Evolutionary conservation across 2,888 invertebrate genomes (phyloP).

Genomic region (Exephanes ischioxanthus): DNA sequence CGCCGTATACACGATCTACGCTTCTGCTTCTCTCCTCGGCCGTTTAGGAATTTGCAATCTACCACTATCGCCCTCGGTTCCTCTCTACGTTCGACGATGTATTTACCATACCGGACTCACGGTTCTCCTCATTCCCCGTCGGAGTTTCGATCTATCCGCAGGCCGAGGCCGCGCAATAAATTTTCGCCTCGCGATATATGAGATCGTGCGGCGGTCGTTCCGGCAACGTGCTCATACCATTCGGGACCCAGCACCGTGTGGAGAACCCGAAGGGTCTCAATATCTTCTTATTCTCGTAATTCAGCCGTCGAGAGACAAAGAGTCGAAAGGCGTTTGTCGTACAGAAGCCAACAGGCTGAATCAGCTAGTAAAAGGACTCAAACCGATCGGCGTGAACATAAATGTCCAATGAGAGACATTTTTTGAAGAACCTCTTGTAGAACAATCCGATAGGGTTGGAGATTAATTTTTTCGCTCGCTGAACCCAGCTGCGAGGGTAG

Average conservation of each 20-base stretch:
- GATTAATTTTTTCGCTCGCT: background rate
- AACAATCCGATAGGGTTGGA: background rate
- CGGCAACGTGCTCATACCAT: background rate
- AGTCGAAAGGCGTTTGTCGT: background rate
- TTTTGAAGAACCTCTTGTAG: background rate
- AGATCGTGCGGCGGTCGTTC: conserved; percentile 3
- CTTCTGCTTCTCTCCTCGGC: conserved; percentile 30
- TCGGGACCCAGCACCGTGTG: background rate
- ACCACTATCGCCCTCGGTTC: conserved; percentile 37
- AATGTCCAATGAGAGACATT: background rate
- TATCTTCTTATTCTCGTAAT: background rate
- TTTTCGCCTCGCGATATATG: conserved; percentile 16
- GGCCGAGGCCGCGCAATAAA: conserved; percentile 21
- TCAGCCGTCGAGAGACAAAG: background rate
- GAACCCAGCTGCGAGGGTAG: background rate
- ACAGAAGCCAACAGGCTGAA: background rate
- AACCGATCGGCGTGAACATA: background rate
- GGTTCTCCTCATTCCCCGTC: background rate
- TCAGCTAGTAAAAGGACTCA: conserved; percentile 5
- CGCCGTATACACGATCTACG: conserved; percentile 20
- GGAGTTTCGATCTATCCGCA: conserved; percentile 15
- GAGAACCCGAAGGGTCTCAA: background rate
- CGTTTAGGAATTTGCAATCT: conserved; percentile 68
- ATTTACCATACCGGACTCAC: conserved; percentile 43
- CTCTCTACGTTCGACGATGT: conserved; percentile 43